Evolutionary conservation across 2,888 invertebrate genomes (phyloP).

Genomic region (Barypeithes pellucidus): DNA sequence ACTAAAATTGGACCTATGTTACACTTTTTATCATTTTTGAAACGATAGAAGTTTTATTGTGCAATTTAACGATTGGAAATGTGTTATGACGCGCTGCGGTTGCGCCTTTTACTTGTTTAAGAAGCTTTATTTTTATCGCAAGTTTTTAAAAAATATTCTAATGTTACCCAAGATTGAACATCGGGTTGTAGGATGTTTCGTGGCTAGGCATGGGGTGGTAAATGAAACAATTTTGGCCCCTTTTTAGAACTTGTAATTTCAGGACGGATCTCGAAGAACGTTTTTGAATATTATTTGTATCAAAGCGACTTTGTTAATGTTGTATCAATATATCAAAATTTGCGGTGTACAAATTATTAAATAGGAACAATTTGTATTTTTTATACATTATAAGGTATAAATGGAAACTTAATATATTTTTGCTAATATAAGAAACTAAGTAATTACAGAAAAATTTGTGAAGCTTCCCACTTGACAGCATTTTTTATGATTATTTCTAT

Average conservation of each 20-base stretch:
- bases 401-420: slow-evolving; percentile 4
- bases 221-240: background rate
- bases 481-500: background rate
- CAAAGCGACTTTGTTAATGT: background rate
- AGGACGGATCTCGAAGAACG: background rate
- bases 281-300: background rate
- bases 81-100: slow-evolving; percentile 5
- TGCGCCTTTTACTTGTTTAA: background rate
- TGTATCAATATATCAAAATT: slow-evolving; percentile 9
- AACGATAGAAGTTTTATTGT: slow-evolving; percentile 15
- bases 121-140: slow-evolving; percentile 22
- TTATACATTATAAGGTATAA: background rate
- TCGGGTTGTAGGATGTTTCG: slow-evolving; percentile 16
- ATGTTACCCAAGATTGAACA: slow-evolving; percentile 28
- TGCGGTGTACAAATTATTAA: slow-evolving; percentile 12
- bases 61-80: slow-evolving; percentile 3
- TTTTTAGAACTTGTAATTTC: slow-evolving; percentile 6
- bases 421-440: background rate
- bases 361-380: slow-evolving; percentile 5
- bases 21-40: slow-evolving; percentile 18
- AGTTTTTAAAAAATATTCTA: slow-evolving; percentile 8
- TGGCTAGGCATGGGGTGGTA: slow-evolving; percentile 13
- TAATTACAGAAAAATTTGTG: slow-evolving; percentile 7
- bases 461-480: background rate
- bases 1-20: slow-evolving; percentile 12